phyloP scores from a whole-genome alignment of 1,140 invertebrate species.

The Plectrocnemia conspersa region DNA sequence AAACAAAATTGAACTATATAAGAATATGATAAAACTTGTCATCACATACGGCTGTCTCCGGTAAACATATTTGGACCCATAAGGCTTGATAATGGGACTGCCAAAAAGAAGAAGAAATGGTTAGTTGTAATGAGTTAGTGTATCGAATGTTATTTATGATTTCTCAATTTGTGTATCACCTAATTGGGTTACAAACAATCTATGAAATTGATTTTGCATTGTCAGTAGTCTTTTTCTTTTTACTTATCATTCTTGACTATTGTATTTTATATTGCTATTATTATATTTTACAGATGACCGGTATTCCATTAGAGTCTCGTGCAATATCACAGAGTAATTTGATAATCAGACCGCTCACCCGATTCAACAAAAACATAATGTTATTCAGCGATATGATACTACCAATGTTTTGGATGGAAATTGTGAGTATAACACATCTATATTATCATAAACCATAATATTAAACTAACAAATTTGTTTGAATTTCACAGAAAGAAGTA shows the following conservation, averaged over 20 bases:
- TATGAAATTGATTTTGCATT: too few relatives aligned
- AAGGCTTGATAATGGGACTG: too few relatives aligned
- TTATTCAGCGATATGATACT: constrained; percentile 53
- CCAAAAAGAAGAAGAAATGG: too few relatives aligned
- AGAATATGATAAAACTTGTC: too few relatives aligned
- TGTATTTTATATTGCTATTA: constrained; percentile 11
- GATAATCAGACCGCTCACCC: constrained; percentile 46
- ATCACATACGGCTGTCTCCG: too few relatives aligned
- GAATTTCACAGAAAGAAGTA: constrained; percentile 55
- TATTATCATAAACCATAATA: not conserved
- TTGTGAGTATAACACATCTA: constrained; percentile 52
- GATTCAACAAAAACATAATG: constrained; percentile 41
- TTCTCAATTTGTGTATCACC: too few relatives aligned
- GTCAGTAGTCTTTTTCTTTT: too few relatives aligned
- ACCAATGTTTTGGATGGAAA: constrained; percentile 61
- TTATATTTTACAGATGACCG: constrained; percentile 49
- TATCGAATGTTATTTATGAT: too few relatives aligned
- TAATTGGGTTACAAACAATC: too few relatives aligned
- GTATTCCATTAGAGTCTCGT: constrained; percentile 52
- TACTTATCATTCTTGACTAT: constrained; percentile 19
- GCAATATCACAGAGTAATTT: constrained; percentile 58
- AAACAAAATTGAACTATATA: too few relatives aligned
- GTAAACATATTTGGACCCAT: too few relatives aligned
- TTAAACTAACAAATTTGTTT: constrained; percentile 31
- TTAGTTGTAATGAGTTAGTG: too few relatives aligned